Base-by-base conservation (phyloP, 2,113 vertebrate genomes). In the Prionailurus viverrinus region DNA sequence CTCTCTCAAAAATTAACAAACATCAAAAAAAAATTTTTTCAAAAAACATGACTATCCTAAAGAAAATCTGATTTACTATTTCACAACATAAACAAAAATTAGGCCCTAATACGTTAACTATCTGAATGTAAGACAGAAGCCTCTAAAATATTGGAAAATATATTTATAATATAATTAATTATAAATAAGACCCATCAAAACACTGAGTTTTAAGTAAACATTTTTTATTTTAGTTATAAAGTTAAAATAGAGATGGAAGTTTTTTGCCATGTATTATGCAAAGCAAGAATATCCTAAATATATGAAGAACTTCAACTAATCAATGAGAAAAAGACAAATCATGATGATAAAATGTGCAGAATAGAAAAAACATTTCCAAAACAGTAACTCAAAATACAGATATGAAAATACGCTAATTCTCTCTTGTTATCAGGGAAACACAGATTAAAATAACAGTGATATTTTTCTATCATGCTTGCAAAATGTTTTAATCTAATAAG, bases 351-450 rank as follows among this genome's bases (percentile, higher is more conserved):
- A 83, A 79, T 25, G 39, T 21, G 6, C 33, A 74, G 79, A 88
- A 82, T 87, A 18, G 21, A 90, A 87, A 9, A 90, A 83, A n/a
- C n/a, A 86, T 18, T 95, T 14, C 53, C n/a, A 97, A 89, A 92
- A 69, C 19, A 91, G 13, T 86, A 76, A 85, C 51, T 86, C 39
- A 48, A 82, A 55, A 79, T 68, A 45, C 14, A 86, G 78, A 73
- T 69, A 53, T 71, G 21, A 94, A 89, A 82, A 51, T 53, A 31
- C 55, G 48, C 12, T 95, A 61, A 68, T 61, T 83, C 11, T 96
- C n/a, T 93, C 58, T 79, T 86, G 10, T 3, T 69, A 81, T 48
- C 29, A 51, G 16, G 15, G 10, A 94, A 66, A 92, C 39, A 86
- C 7, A 92, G 85, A 85, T 76, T 71, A 87, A 84, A 89, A 89